Conservation (phyloP, 2,113 vertebrate genomes). For the Miniopterus natalensis region DNA sequence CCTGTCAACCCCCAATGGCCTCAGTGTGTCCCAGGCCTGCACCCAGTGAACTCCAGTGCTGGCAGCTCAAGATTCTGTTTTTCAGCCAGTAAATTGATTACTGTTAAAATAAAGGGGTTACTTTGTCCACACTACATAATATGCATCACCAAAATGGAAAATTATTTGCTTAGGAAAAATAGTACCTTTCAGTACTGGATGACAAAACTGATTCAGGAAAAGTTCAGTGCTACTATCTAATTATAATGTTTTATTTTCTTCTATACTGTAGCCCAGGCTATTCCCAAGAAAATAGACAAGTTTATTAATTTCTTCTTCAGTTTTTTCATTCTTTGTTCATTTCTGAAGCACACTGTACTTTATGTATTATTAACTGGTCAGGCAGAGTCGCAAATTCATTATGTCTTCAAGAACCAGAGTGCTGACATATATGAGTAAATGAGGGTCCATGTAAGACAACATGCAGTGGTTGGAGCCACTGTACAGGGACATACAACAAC, state of each 20-base stretch:
- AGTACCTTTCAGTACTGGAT: not conserved
- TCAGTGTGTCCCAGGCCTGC: not conserved
- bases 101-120: slow-evolving; percentile 33
- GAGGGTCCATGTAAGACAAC: not conserved
- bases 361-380: not conserved
- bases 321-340: not conserved
- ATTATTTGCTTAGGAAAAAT: slow-evolving; percentile 42
- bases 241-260: slow-evolving; percentile 29
- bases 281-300: not conserved
- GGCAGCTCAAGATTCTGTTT: not conserved
- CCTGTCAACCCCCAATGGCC: not conserved
- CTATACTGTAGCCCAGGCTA: not conserved
- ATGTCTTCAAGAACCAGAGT: not conserved
- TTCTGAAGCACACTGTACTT: not conserved
- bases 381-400: not conserved
- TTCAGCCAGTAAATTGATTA: not conserved
- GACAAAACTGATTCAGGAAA: slow-evolving; percentile 26
- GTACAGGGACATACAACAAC: slow-evolving; percentile 42
- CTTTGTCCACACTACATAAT: not conserved
- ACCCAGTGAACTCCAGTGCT: not conserved
- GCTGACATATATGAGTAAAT: not conserved
- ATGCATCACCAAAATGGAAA: not conserved
- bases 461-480: not conserved
- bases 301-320: not conserved
- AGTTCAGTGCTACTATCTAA: not conserved